phyloP scores from a whole-genome alignment of 2,888 invertebrate genomes.

The Asteroscopus sphinx region DNA sequence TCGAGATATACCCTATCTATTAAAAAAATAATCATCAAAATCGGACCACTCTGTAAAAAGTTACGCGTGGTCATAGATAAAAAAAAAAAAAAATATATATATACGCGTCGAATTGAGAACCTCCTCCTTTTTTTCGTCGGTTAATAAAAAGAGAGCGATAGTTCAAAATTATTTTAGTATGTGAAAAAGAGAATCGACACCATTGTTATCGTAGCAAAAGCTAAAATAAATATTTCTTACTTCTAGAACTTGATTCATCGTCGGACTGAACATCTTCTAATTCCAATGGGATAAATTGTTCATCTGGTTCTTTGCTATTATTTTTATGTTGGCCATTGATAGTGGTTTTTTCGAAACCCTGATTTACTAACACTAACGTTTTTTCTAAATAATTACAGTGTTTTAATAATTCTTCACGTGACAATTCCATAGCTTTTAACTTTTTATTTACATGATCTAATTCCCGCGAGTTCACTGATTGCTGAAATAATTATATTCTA shows the following conservation, averaged over 20 bases:
- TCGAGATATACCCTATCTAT: no score
- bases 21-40: no score
- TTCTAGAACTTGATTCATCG: slow-evolving; percentile 71
- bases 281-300: slow-evolving; percentile 58
- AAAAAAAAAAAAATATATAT: no score
- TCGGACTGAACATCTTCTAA: slow-evolving; percentile 79
- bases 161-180: no score
- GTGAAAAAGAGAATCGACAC: no score
- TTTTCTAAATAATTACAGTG: slow-evolving; percentile 77
- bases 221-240: slow-evolving; percentile 59
- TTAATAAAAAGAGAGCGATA: no score
- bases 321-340: slow-evolving; percentile 40
- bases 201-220: background rate
- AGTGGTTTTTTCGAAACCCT: slow-evolving; percentile 69
- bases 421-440: slow-evolving; percentile 69
- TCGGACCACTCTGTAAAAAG: no score
- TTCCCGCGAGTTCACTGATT: slow-evolving; percentile 73
- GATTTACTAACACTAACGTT: slow-evolving; percentile 76
- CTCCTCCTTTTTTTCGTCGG: no score
- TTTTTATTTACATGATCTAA: slow-evolving; percentile 74
- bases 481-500: slow-evolving; percentile 62
- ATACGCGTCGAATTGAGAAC: no score
- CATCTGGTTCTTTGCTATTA: slow-evolving; percentile 41
- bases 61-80: no score
- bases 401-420: slow-evolving; percentile 69